A percentile compares a stretch with the other conserved stretches of the same genome.
phyloP scores from a whole-genome alignment of 1,140 invertebrate genomes.

The Grapholita molesta region DNA sequence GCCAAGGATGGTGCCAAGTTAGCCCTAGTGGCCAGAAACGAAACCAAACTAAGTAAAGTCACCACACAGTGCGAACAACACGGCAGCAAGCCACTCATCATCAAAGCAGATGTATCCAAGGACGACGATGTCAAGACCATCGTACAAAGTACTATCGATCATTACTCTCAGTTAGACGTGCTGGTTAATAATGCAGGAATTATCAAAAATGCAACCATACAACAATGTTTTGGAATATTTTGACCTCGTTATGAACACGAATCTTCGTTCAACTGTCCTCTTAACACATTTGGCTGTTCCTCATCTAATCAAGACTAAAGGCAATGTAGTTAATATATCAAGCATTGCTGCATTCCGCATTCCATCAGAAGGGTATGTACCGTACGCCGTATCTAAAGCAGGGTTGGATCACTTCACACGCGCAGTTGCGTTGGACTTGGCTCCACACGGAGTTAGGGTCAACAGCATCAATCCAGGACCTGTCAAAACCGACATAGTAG shows the following conservation, averaged over 20 bases:
- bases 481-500: constrained; percentile 86
- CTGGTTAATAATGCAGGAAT: constrained; percentile 88
- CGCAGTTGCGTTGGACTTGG: constrained; percentile 87
- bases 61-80: constrained; percentile 77
- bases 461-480: constrained; percentile 91
- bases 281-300: constrained; percentile 85
- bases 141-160: constrained; percentile 76
- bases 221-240: constrained; percentile 82
- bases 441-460: constrained; percentile 86
- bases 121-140: constrained; percentile 80
- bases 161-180: constrained; percentile 80
- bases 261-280: constrained; percentile 84
- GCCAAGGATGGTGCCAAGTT: constrained; percentile 83
- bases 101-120: constrained; percentile 81
- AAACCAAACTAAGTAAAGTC: constrained; percentile 69
- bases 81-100: constrained; percentile 67
- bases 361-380: constrained; percentile 37
- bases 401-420: constrained; percentile 56
- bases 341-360: constrained; percentile 81
- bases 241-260: constrained; percentile 83
- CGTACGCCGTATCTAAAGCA: constrained; percentile 43
- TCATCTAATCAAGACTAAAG: constrained; percentile 83
- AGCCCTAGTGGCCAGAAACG: constrained; percentile 85
- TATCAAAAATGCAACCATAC: constrained; percentile 82
- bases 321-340: constrained; percentile 87